These are phyloP conservation scores for Sebastes iracundus DNA, from an alignment of 2,797 vertebrate species.

Conservation along the genomic window DNA sequence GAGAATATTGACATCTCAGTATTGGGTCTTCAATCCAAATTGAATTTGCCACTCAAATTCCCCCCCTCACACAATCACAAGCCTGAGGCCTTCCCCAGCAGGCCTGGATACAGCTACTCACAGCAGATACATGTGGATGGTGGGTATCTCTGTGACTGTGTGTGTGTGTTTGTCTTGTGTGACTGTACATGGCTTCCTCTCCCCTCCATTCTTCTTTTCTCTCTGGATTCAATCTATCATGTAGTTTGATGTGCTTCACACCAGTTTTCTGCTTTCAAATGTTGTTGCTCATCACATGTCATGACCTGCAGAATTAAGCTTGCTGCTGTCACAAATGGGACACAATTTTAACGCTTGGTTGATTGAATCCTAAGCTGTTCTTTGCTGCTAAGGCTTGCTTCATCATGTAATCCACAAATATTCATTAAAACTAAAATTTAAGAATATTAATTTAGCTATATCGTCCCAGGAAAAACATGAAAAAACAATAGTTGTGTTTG, in stretches of 20 bases:
- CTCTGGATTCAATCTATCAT: conserved; percentile 68
- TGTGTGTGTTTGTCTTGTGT: conserved; percentile 27
- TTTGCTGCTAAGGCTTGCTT: conserved; percentile 69
- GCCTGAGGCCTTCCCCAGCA: conserved; percentile 82
- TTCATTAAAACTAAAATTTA: neutral
- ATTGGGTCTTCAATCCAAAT: conserved; percentile 87
- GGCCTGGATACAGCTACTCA: conserved; percentile 86
- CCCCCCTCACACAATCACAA: conserved; percentile 84
- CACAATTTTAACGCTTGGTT: conserved; percentile 15
- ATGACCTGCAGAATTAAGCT: neutral
- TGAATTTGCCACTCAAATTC: conserved; percentile 85
- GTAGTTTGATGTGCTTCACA: conserved; percentile 5
- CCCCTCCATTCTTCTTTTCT: conserved; percentile 36
- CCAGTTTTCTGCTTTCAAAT: neutral
- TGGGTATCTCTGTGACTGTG: conserved; percentile 79
- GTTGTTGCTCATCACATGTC: neutral
- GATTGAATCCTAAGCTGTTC: conserved; percentile 64
- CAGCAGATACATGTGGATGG: conserved; percentile 87
- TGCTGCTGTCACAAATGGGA: neutral
- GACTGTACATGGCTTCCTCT: conserved; percentile 47
- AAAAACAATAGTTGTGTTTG: neutral
- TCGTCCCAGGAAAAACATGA: neutral
- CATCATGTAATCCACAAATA: conserved; percentile 10
- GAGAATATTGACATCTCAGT: conserved; percentile 88
- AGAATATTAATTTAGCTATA: neutral